phyloP scores from a whole-genome alignment of 2,797 vertebrate species.

The Notolepis coatsorum region DNA sequence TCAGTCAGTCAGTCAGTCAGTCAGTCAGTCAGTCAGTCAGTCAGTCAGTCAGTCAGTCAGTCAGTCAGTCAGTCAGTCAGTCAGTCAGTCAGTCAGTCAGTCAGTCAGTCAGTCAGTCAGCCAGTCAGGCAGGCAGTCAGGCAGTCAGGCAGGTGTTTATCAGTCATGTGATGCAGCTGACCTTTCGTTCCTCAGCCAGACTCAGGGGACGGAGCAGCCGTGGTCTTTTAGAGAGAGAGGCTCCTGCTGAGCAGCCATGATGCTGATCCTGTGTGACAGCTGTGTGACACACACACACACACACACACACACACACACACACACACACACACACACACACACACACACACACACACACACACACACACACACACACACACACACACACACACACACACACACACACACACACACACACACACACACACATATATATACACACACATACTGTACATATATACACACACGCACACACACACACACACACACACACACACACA shows the following conservation, averaged over 20 bases:
- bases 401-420: background rate
- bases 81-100: too few species aligned
- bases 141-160: conserved; percentile 50
- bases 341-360: background rate
- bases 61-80: too few species aligned
- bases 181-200: conserved; percentile 71
- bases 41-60: too few species aligned
- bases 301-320: conserved; percentile 5
- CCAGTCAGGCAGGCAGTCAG: too few species aligned
- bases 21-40: too few species aligned
- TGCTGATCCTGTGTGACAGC: conserved; percentile 73
- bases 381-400: background rate
- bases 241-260: conserved; percentile 67
- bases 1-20: too few species aligned
- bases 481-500: background rate
- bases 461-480: conserved; percentile 6
- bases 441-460: conserved; percentile 35
- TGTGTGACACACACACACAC: conserved; percentile 48
- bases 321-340: conserved; percentile 2
- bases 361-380: background rate
- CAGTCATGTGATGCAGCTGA: conserved; percentile 66
- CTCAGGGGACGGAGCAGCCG: conserved; percentile 61
- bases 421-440: conserved; percentile 15
- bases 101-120: too few species aligned
- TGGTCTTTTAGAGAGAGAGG: conserved; percentile 61